A percentile compares a stretch with the other conserved stretches of the same genome.
Evolutionary conservation across 2,797 vertebrate species (phyloP).

Genomic region (Enoplosus armatus): DNA sequence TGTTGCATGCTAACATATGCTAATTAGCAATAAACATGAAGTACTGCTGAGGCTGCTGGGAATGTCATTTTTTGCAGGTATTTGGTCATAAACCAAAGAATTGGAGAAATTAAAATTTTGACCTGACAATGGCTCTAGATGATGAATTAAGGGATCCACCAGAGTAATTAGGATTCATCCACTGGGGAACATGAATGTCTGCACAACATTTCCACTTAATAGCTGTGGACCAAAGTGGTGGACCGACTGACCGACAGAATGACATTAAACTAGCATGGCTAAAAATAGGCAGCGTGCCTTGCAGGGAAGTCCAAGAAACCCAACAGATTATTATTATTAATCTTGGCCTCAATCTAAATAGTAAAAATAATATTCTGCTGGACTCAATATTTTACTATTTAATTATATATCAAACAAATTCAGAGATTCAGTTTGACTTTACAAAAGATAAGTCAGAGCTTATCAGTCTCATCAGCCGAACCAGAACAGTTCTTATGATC

Average conservation of each 20-base stretch:
- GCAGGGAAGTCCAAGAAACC: neutral
- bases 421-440: neutral
- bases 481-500: neutral
- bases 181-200: neutral
- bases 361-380: neutral
- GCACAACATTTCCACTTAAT: neutral
- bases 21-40: neutral
- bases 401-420: neutral
- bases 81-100: neutral
- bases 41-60: neutral
- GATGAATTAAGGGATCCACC: neutral
- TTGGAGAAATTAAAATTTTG: neutral
- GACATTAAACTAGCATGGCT: neutral
- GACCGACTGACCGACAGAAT: neutral
- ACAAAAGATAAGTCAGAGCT: neutral
- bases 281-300: neutral
- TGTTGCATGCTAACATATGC: neutral
- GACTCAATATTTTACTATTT: neutral
- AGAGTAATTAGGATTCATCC: neutral
- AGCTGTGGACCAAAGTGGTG: neutral
- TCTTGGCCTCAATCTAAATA: neutral
- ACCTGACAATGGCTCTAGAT: neutral
- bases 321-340: neutral
- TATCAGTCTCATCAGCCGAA: neutral
- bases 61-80: neutral